Conservation (phyloP, 1,140 invertebrate genomes). For the Semibalanus balanoides region DNA sequence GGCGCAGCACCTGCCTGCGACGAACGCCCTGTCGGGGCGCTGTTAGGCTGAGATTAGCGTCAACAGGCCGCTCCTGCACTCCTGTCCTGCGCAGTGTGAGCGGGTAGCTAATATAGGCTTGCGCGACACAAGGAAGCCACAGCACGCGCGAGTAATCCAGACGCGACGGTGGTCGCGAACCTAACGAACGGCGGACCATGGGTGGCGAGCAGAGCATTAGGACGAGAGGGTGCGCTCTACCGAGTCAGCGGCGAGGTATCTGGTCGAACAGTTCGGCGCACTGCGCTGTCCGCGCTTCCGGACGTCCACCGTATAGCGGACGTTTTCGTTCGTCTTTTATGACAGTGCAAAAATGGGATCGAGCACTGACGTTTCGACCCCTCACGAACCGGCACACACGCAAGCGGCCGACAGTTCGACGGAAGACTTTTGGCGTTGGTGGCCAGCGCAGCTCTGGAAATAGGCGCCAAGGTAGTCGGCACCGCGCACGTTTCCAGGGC, state of each 20-base stretch:
- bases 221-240: slow-evolving; percentile 20
- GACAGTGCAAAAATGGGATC: too few species aligned
- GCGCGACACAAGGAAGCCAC: too few species aligned
- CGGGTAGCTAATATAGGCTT: slow-evolving; percentile 26
- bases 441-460: slow-evolving; percentile 60
- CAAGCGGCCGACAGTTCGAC: too few species aligned
- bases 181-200: slow-evolving; percentile 24
- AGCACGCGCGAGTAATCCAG: slow-evolving; percentile 29
- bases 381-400: neutral
- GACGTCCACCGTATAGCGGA: neutral
- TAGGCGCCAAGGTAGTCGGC: slow-evolving; percentile 59
- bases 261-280: neutral
- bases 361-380: too few species aligned
- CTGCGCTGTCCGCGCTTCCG: neutral
- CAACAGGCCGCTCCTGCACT: slow-evolving; percentile 71
- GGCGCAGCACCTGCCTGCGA: slow-evolving; percentile 67
- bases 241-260: slow-evolving; percentile 20
- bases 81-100: slow-evolving; percentile 27
- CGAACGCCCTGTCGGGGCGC: slow-evolving; percentile 74
- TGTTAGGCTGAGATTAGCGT: slow-evolving; percentile 84
- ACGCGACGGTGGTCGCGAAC: slow-evolving; percentile 30
- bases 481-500: slow-evolving; percentile 82
- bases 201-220: slow-evolving; percentile 24
- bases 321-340: neutral
- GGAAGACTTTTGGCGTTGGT: slow-evolving; percentile 41